Evolutionary conservation across 2,113 vertebrate genomes (phyloP), one percentile per base, ranked within the genome.

Genomic region (Stomatorhinus ivindoensis): DNA sequence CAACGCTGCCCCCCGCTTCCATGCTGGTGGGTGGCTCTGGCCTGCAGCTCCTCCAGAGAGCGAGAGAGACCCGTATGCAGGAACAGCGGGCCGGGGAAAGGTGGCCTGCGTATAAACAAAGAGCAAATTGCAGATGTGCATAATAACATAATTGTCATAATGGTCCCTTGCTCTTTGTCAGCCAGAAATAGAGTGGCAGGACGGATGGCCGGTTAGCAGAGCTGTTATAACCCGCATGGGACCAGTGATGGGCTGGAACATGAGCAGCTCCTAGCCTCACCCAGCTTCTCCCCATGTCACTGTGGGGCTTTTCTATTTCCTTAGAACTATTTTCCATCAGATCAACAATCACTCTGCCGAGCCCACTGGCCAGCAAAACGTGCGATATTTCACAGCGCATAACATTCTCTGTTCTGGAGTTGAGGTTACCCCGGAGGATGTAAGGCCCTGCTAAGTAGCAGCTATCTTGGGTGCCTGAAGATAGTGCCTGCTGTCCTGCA

Each of bases 141-240:
- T 90, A 89, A 90, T 92, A 3, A 42, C 83, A 90, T 90, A 89
- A 92, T 87, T 86, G 89, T 88, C 47, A 50, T 39, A 84, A 87
- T 21, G 55, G 86, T 42, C 46, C 10, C 88, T 88, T 48, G 47
- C 65, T 65, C 88, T 58, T 27, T 90, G 87, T 69, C 89, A 90
- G 87, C 89, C 91, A 90, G 89, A 93, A 92, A 93, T 90, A 93
- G 90, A 88, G 88, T 88, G 84, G 83, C 90, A 87, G 86, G 90
- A 92, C 88, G 84, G 87, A 48, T 86, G 51, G 90, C 44, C 76
- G 89, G 90, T 50, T n/a, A 65, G 90, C 88, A 85, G 19, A 88
- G 76, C 50, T 88, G 73, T 5, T 85, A 84, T 84, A 39, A 76
- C 89, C 53, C 53, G 35, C n/a, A 53, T 80, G 87, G 55, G 65